These are phyloP conservation scores for Philopedon plagiatum DNA, from an alignment of 2,888 invertebrate genomes.

Conservation along the genomic window DNA sequence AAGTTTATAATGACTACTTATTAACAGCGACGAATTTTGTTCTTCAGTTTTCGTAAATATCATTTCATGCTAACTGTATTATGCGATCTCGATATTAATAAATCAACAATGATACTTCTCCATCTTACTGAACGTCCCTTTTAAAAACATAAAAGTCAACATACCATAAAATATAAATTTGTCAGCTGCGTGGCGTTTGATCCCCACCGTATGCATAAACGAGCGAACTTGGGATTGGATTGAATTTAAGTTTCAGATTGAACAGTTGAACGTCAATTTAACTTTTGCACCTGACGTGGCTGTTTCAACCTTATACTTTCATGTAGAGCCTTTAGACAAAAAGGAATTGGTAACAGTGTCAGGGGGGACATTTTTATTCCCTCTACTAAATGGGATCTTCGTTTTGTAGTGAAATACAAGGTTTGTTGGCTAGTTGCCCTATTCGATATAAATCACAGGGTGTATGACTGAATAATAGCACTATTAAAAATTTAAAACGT, in stretches of 20 bases:
- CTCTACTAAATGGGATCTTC: background rate
- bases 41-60: background rate
- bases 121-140: background rate
- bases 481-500: too few relatives aligned
- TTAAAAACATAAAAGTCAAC: constrained; percentile 1
- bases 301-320: constrained; percentile 14
- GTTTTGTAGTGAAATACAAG: background rate
- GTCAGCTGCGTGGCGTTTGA: background rate
- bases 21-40: background rate
- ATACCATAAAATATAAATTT: constrained; percentile 2
- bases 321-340: constrained; percentile 4
- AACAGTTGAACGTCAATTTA: constrained; percentile 30
- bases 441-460: too few relatives aligned
- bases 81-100: background rate
- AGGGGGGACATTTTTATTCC: background rate
- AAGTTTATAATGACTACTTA: background rate
- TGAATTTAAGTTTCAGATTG: constrained; percentile 26
- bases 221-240: constrained; percentile 1
- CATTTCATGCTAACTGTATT: background rate
- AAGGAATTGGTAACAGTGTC: constrained; percentile 23
- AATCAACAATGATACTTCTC: background rate
- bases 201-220: constrained; percentile 11
- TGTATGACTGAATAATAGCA: too few relatives aligned
- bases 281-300: constrained; percentile 25
- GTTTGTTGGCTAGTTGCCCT: too few relatives aligned